Evolutionary conservation across 2,888 invertebrate species (phyloP).

Genomic region (Ferdinandea cuprea): DNA sequence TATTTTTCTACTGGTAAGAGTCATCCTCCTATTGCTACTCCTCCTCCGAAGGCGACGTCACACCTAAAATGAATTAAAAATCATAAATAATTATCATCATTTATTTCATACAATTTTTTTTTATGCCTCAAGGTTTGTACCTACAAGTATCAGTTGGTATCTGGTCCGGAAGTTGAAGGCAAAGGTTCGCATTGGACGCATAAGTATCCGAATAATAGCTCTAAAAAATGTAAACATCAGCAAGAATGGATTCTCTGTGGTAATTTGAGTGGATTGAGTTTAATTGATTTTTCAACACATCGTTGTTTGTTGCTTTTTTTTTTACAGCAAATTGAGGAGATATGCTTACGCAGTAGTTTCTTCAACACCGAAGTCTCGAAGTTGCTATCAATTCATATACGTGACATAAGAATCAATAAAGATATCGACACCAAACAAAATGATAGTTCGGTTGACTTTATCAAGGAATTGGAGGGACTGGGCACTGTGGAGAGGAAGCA

Average conservation of each 20-base stretch:
- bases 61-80: slow-evolving; percentile 22
- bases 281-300: slow-evolving; percentile 74
- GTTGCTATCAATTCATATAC: slow-evolving; percentile 91
- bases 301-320: slow-evolving; percentile 41
- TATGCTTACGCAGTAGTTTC: slow-evolving; percentile 93
- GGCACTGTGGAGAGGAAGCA: slow-evolving; percentile 27
- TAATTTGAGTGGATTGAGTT: slow-evolving; percentile 81
- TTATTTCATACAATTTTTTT: background rate
- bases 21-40: no score
- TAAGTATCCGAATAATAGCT: slow-evolving; percentile 89
- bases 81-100: background rate
- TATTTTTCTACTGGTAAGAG: slow-evolving; percentile 80
- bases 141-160: slow-evolving; percentile 90
- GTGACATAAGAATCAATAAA: slow-evolving; percentile 91
- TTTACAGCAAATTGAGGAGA: slow-evolving; percentile 91
- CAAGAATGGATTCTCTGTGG: slow-evolving; percentile 90
- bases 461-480: slow-evolving; percentile 54
- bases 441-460: slow-evolving; percentile 77
- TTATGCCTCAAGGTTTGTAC: slow-evolving; percentile 85
- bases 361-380: slow-evolving; percentile 95
- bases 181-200: slow-evolving; percentile 90
- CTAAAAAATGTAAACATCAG: slow-evolving; percentile 91
- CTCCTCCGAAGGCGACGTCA: no score
- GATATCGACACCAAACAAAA: slow-evolving; percentile 85
- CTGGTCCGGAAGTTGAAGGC: slow-evolving; percentile 91